These are phyloP conservation scores for Andricus grossulariae DNA, from an alignment of 1,140 invertebrate genomes.

Conservation along the genomic window DNA sequence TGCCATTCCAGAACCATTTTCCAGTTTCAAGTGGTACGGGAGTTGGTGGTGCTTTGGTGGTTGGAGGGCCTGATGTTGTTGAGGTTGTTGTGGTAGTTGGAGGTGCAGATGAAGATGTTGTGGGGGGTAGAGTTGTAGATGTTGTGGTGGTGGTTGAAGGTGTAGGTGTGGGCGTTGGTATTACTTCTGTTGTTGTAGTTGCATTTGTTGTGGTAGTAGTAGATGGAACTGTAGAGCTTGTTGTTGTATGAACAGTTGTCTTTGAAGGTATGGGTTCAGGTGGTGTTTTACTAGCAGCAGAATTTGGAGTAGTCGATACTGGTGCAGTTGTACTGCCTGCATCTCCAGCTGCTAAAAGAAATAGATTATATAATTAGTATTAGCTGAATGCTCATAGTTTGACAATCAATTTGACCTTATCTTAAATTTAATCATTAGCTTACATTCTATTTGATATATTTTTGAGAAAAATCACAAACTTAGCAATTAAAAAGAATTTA, in stretches of 20 bases:
- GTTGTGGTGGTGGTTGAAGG: slow-evolving; percentile 43
- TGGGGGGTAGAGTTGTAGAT: slow-evolving; percentile 48
- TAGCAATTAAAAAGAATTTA: too few species aligned
- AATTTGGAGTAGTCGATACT: too few species aligned
- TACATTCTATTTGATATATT: too few species aligned
- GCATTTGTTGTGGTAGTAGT: slow-evolving; percentile 8
- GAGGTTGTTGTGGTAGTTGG: slow-evolving; percentile 65
- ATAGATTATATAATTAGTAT: background rate
- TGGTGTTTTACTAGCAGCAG: too few species aligned
- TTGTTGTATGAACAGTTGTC: background rate
- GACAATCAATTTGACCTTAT: background rate
- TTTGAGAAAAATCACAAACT: too few species aligned
- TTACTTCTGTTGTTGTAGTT: slow-evolving; percentile 47
- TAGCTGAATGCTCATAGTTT: background rate
- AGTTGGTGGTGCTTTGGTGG: slow-evolving; percentile 55
- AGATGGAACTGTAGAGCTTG: background rate
- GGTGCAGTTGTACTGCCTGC: background rate
- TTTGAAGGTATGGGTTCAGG: background rate
- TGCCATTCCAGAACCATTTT: slow-evolving; percentile 75
- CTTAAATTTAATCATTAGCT: background rate
- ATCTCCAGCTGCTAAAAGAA: background rate
- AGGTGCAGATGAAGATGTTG: slow-evolving; percentile 55
- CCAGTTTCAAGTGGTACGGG: slow-evolving; percentile 72
- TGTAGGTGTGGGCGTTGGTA: slow-evolving; percentile 38
- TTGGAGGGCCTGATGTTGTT: slow-evolving; percentile 54